Base-by-base conservation (phyloP, 2,797 vertebrate species). In the Columba guinea region DNA sequence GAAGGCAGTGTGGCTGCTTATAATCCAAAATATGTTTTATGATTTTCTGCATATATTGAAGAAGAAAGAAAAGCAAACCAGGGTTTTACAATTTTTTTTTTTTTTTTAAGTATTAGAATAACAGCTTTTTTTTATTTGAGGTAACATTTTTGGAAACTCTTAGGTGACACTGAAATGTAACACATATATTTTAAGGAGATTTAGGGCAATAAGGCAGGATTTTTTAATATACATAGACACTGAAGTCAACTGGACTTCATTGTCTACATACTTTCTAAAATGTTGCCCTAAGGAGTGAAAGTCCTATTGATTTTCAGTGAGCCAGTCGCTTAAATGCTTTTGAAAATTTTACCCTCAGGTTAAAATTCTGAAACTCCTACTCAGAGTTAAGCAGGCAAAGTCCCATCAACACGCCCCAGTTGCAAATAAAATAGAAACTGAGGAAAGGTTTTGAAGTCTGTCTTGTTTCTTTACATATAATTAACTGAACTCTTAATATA, bases 401-500 rank as follows among this genome's bases (percentile, higher is more conserved):
- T 91, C 93, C 84, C 92, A 94, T 93, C 80, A 85, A 68, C 91
- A 48, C 71, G 93, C 76, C 74, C 53, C 63, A 90, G 89, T 91
- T 96, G 65, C 93, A 94, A 94, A 87, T 95, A 96, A 89, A 97
- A 93, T 68, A 95, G 95, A 84, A 81, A 93, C 76, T 41, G 63
- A 94, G 85, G 52, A 65, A 95, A 85, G 67, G 83, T 95, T 96
- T 96, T 96, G 95, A 97, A 95, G 92, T 96, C 89, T 95, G 91
- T 94, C 86, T 94, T 96, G 88, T 96, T 94, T 86, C 95, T 96
- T 96, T 95, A 85, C 56, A 48, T 96, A 91, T 95, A 90, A 92
- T 95, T 93, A 96, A 95, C 94, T 87, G 88, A 95, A 95, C 71
- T 97, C 95, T 96, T 94, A 95, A 97, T 96, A 93, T 97, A 96